Percentiles rank a stretch among this genome's conserved stretches.
These are phyloP conservation scores for Alligator mississippiensis DNA, from an alignment of 2,113 vertebrate genomes.

Conservation along the genomic window DNA sequence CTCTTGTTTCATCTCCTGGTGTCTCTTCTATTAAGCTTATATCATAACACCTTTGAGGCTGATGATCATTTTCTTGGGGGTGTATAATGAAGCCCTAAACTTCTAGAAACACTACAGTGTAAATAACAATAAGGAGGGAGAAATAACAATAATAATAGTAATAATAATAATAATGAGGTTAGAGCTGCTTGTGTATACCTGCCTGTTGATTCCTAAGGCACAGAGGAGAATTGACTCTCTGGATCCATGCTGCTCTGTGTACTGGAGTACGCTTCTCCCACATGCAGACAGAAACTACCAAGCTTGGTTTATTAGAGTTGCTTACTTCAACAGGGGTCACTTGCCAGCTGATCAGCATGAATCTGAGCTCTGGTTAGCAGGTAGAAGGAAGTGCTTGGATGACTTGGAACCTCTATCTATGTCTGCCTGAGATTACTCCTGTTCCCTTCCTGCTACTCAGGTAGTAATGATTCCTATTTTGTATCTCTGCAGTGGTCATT, in stretches of 20 bases:
- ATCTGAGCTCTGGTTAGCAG: background rate
- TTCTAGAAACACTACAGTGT: background rate
- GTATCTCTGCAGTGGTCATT: conserved; percentile 70
- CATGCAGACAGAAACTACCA: background rate
- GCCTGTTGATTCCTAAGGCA: background rate
- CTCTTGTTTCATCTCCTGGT: background rate
- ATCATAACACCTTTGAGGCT: background rate
- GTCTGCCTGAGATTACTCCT: background rate
- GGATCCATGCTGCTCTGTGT: background rate
- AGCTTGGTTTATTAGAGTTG: background rate
- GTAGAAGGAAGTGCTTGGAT: background rate
- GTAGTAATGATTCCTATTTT: conserved; percentile 38
- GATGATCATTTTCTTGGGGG: background rate
- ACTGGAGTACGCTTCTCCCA: background rate
- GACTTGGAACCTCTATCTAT: background rate
- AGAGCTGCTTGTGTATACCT: fast-evolving
- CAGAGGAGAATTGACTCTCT: background rate
- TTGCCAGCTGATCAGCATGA: background rate
- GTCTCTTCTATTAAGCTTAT: background rate
- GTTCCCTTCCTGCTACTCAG: background rate
- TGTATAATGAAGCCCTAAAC: background rate
- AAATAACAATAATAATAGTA: background rate
- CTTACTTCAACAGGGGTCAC: background rate
- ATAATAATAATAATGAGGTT: background rate
- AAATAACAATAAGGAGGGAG: background rate